Evolutionary conservation across 2,113 vertebrate species (phyloP).

Genomic region (Otis tarda): DNA sequence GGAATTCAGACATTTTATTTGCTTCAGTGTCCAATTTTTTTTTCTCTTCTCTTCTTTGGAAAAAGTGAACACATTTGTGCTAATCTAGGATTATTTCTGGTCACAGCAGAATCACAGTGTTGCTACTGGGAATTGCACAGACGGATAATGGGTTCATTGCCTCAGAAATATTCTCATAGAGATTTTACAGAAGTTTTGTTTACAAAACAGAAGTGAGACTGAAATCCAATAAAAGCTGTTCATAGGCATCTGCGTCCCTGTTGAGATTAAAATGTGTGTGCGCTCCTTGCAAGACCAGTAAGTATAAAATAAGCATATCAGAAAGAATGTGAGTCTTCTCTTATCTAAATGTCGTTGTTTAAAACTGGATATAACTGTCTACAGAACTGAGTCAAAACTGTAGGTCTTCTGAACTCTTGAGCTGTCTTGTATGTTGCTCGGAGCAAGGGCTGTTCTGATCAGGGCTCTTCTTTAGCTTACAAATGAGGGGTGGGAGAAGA

Average conservation of each 20-base stretch:
- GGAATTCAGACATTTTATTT: not conserved
- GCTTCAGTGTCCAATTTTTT: not conserved
- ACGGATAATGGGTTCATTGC: not conserved
- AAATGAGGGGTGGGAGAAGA: not conserved
- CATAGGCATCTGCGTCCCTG: not conserved
- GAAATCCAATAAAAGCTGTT: not conserved
- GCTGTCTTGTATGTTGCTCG: not conserved
- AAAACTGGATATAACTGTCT: not conserved
- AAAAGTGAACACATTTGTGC: not conserved
- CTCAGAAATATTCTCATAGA: not conserved
- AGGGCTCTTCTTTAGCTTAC: not conserved
- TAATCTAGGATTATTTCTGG: conserved; percentile 8
- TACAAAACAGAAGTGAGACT: not conserved
- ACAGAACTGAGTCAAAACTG: not conserved
- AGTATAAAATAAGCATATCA: not conserved
- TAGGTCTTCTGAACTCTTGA: not conserved
- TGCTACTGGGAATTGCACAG: not conserved
- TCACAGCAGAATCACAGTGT: not conserved
- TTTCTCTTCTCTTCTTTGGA: not conserved
- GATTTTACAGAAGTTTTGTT: not conserved
- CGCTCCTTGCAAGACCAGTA: not conserved
- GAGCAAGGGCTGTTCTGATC: not conserved
- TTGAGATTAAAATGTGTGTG: not conserved
- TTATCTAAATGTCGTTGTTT: not conserved
- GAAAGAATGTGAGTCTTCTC: not conserved